Conservation (phyloP, 2,888 invertebrate genomes). For the Acleris literana region DNA sequence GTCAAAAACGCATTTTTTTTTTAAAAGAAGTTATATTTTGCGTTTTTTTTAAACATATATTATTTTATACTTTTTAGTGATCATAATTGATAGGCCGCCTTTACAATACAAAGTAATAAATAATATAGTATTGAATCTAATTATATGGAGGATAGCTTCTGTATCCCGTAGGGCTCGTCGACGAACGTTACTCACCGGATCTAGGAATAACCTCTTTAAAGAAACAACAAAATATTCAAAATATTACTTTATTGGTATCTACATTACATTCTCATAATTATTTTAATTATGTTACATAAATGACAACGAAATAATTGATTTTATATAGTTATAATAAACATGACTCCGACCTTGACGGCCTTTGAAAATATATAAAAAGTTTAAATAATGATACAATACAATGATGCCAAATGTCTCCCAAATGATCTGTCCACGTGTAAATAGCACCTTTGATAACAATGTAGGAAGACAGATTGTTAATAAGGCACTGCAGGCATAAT, state of each 20-base stretch:
- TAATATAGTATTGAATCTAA: too few relatives aligned
- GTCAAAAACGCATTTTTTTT: too few relatives aligned
- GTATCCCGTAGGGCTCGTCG: too few relatives aligned
- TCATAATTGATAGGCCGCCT: too few relatives aligned
- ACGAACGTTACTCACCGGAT: too few relatives aligned
- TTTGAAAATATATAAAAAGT: conserved; percentile 58
- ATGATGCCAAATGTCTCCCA: background rate
- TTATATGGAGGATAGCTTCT: too few relatives aligned
- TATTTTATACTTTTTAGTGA: too few relatives aligned
- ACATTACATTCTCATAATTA: conserved; percentile 72
- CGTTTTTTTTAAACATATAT: too few relatives aligned
- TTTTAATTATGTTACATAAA: conserved; percentile 71
- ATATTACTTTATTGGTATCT: conserved; percentile 78
- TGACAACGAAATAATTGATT: conserved; percentile 64
- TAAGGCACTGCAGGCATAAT: conserved; percentile 47
- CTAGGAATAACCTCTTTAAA: too few relatives aligned
- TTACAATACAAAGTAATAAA: too few relatives aligned
- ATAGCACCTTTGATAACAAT: conserved; percentile 61
- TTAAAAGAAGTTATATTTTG: too few relatives aligned
- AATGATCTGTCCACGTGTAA: conserved; percentile 28
- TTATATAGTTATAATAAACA: conserved; percentile 66
- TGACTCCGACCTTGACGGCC: conserved; percentile 76
- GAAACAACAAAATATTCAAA: conserved; percentile 50
- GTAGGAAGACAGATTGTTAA: conserved; percentile 43
- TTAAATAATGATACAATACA: conserved; percentile 4